Percentiles rank a stretch among this genome's conserved stretches.
phyloP scores from a whole-genome alignment of 2,113 vertebrate genomes.

The Megalops atlanticus region DNA sequence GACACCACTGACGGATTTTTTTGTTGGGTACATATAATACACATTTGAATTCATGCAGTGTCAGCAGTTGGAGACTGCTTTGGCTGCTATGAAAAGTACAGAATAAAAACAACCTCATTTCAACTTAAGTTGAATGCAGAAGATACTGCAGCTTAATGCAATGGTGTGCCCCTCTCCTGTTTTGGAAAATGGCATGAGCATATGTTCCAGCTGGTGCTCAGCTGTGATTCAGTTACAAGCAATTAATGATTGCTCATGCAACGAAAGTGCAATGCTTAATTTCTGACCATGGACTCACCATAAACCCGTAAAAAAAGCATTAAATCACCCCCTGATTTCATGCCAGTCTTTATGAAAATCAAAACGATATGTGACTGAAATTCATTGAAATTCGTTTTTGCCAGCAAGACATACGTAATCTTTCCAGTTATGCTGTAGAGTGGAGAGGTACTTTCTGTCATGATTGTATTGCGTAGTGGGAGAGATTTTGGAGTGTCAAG shows the following conservation, averaged over 20 bases:
- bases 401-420: background rate
- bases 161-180: too few species aligned
- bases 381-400: background rate
- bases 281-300: background rate
- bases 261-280: background rate
- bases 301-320: background rate
- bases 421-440: background rate
- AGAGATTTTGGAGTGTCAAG: background rate
- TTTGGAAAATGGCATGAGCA: too few species aligned
- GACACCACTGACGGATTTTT: too few species aligned
- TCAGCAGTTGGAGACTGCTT: too few species aligned
- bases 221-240: background rate
- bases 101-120: too few species aligned
- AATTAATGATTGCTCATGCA: background rate
- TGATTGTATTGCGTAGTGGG: background rate
- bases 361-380: background rate
- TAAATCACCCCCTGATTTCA: background rate
- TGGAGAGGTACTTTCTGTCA: background rate
- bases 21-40: too few species aligned
- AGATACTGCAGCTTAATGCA: too few species aligned
- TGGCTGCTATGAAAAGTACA: too few species aligned
- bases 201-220: background rate
- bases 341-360: background rate
- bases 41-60: too few species aligned
- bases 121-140: too few species aligned